Evolutionary conservation across 2,113 vertebrate species (phyloP).

Genomic region (Vombatus ursinus): DNA sequence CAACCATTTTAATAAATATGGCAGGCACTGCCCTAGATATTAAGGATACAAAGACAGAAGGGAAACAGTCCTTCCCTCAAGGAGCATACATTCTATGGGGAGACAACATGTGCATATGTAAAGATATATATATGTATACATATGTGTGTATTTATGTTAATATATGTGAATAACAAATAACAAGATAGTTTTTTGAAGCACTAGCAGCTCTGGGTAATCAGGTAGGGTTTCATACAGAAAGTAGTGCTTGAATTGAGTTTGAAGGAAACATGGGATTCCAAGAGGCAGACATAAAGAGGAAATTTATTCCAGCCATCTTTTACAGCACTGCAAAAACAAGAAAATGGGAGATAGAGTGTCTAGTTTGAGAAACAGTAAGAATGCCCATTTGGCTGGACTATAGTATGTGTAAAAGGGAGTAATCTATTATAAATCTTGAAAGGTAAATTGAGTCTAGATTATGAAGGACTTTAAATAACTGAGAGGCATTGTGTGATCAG

Average conservation of each 20-base stretch:
- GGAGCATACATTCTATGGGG: neutral
- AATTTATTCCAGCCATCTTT: neutral
- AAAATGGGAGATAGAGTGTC: neutral
- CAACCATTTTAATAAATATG: neutral
- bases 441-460: neutral
- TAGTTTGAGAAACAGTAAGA: too few species aligned
- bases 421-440: neutral
- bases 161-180: neutral
- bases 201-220: neutral
- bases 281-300: neutral
- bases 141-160: neutral
- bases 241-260: neutral
- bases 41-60: neutral
- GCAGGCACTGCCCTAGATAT: neutral
- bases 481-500: conserved; percentile 6
- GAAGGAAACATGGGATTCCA: neutral
- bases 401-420: neutral
- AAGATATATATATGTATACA: too few species aligned
- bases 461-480: neutral
- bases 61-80: neutral
- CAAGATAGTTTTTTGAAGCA: neutral
- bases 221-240: neutral
- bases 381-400: neutral
- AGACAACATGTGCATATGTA: neutral
- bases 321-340: neutral